Base-by-base conservation (phyloP, 1,140 invertebrate genomes). In the Gonioctena quinquepunctata region DNA sequence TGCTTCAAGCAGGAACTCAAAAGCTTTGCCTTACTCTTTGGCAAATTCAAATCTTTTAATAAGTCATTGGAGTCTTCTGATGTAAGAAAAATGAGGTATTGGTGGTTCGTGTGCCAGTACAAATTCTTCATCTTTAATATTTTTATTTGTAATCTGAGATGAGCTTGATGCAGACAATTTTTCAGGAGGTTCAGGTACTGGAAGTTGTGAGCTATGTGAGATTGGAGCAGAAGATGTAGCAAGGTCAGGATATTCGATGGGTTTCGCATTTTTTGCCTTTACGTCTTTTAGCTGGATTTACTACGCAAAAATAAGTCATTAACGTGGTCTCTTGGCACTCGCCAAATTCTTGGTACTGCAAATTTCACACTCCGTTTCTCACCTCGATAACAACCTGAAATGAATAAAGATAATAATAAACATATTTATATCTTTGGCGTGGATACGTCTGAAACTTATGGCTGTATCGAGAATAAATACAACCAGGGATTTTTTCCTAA, bases 321-420 rank as follows among this genome's bases (percentile, higher is more conserved):
- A 1, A 49, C 57, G 28, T 68, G 56, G 56, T 62, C 56, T 25
- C 33, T 50, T 48, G 57, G 57, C 42, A 49, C 66, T 27, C 65
- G 22, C 65, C 65, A 67, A 42, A 59, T 56, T 67, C 52, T 67
- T 27, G 65, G 52, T 67, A 59, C 25, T 21, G 1, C 52, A 57
- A 67, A 67, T 28, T 52, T 67, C 65, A 67, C 59, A 27, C 3
- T 16, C 50, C 52, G 18, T 56, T 65, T 28, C 22, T 59, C 65
- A 59, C 54, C 65, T 59, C 3, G 28, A 67, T 42, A 67, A 23
- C 65, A 68, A 26, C 27, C 63, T 66, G 23, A 67, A 59, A 62
- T 54, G n/a, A n/a, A n/a, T n/a, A n/a, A n/a, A n/a, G n/a, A n/a
- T n/a, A n/a, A n/a, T n/a, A n/a, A n/a, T n/a, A n/a, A n/a, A n/a